Evolutionary conservation across 2,113 vertebrate species (phyloP).

Genomic region (Macrotis lagotis): DNA sequence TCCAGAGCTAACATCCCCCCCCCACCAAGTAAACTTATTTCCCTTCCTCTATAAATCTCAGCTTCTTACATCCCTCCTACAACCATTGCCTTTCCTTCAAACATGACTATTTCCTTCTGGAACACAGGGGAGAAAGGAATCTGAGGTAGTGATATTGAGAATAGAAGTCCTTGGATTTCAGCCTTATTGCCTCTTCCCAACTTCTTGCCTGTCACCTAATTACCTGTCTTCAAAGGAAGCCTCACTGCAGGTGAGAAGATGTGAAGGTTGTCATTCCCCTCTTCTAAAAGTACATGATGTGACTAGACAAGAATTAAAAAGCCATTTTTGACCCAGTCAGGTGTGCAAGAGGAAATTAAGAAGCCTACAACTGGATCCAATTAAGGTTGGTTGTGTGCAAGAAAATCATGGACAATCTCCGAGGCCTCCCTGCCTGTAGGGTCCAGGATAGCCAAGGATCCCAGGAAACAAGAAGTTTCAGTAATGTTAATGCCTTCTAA

Average conservation of each 20-base stretch:
- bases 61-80: fast-evolving
- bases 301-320: not conserved
- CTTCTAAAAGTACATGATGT: not conserved
- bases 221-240: constrained; percentile 69
- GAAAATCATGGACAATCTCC: not conserved
- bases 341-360: not conserved
- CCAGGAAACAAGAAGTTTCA: not conserved
- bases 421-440: not conserved
- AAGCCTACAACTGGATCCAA: not conserved
- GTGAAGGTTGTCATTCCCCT: constrained; percentile 17
- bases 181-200: constrained; percentile 16
- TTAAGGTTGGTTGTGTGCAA: not conserved
- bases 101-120: constrained; percentile 21
- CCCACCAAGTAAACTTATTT: not conserved
- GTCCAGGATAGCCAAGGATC: not conserved
- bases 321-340: not conserved
- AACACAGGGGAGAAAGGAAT: not conserved
- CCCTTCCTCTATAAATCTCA: not conserved
- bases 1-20: not conserved
- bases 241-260: not conserved
- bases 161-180: constrained; percentile 42
- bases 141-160: constrained; percentile 22
- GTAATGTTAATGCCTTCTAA: not conserved
- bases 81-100: not conserved
- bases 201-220: constrained; percentile 60